phyloP scores from a whole-genome alignment of 2,113 vertebrate genomes.

The Saccopteryx leptura region DNA sequence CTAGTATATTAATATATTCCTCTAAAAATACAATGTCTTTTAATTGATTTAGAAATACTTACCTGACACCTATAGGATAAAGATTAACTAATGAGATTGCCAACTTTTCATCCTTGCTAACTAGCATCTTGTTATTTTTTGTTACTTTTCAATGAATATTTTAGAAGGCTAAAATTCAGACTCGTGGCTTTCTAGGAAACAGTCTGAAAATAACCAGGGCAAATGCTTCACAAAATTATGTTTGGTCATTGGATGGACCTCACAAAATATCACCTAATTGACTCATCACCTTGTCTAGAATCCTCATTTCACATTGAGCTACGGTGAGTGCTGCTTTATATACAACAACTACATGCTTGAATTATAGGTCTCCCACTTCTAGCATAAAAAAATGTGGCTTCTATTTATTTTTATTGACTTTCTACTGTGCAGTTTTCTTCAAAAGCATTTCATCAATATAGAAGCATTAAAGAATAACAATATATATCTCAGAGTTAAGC shows the following conservation, averaged over 20 bases:
- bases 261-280: not conserved
- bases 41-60: not conserved
- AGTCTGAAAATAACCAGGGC: not conserved
- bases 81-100: not conserved
- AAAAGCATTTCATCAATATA: conserved; percentile 36
- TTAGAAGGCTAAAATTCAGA: not conserved
- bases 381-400: not conserved
- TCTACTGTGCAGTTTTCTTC: conserved; percentile 22
- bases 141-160: not conserved
- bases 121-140: not conserved
- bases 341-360: not conserved
- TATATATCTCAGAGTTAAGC: not conserved
- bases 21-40: not conserved
- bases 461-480: not conserved
- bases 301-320: not conserved
- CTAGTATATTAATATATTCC: not conserved
- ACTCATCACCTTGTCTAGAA: not conserved
- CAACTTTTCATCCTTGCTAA: not conserved
- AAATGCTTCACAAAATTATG: not conserved
- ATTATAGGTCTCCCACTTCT: not conserved
- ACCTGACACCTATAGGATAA: not conserved
- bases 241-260: not conserved
- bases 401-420: conserved; percentile 30
- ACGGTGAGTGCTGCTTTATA: not conserved
- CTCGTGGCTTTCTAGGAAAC: not conserved